Evolutionary conservation across 2,113 vertebrate species (phyloP), one percentile per base, ranked within the genome.

Genomic region (Oriolus oriolus): DNA sequence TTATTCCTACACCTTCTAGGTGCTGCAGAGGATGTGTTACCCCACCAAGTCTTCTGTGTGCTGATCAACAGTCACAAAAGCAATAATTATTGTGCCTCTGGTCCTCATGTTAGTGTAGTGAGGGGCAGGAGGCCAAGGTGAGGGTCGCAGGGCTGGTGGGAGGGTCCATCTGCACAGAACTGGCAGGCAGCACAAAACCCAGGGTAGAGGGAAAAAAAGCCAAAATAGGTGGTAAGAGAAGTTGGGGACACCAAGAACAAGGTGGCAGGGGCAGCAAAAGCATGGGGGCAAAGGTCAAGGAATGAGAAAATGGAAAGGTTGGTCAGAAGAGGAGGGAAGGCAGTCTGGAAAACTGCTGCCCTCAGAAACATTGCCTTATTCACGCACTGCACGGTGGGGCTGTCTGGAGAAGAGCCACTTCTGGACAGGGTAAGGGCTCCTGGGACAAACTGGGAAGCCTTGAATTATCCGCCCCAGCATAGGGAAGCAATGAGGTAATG

Each of bases 401-500:
- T 92, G 53, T 17, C 71, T 85, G 77, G 59, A 93, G 54, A 64
- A 80, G 18, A 92, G 37, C 20, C 2, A 0, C 41, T 75, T 61
- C 59, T 68, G 85, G 49, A 63, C 49, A 63, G 49, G 22, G 41
- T 57, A 77, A 71, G 31, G 75, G 21, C 64, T 90, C 86, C 57
- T 57, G 73, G 56, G 79, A 91, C 50, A 53, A 84, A 54, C 52
- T 57, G 84, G 53, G 83, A 81, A 87, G 45, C 45, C 78, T 61
- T 78, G 73, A 65, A 75, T 94, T 93, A 69, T 65, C 71, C 17
- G 0, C 53, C 65, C 75, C 44, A 35, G 56, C 33, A 65, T 1
- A 94, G 83, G 60, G 53, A 78, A 95, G 13, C 2, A 54, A 37
- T 71, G 70, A 95, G 54, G 71, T 83, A 92, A 92, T 68, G 54